Base-by-base conservation (phyloP, 2,888 invertebrate species). In the Drosophila anomalata region DNA sequence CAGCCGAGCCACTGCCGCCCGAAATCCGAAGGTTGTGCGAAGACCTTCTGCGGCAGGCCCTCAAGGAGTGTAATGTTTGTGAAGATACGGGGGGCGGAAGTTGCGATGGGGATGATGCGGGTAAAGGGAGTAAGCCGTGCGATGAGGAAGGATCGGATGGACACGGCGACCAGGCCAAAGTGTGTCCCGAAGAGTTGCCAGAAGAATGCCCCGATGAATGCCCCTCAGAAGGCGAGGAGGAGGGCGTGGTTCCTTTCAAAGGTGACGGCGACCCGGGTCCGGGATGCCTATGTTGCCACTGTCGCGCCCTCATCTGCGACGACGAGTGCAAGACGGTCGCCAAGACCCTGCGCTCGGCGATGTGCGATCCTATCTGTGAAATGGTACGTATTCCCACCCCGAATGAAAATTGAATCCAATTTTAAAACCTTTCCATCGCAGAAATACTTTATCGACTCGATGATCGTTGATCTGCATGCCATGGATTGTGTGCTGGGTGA, bases 371-470 rank as follows among this genome's bases (percentile, higher is more conserved):
- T 3, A 57, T 77, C 9, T 63, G 66, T 31, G 85, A 86, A 74
- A 76, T 84, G 74, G 85, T 85, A 26, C 70, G 74, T 39, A 11
- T 2, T 1, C 5, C 3, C 17, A 3, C 12, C 47, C 11, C 2
- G 7, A 6, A 6, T 53, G 2, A 4, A 17, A 9, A 8, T 3
- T 24, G n/a, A 22, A 31, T n/a, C 6, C 20, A 6, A 14, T 11
- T 26, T 0, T 6, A 6, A 5, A 6, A 7, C 42, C 33, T 2
- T 7, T 24, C n/a, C 26, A 0, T 58, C 56, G 1, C 39, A 90
- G 91, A 88, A 84, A 88, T 86, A 77, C 59, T 91, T 90, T 42
- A 83, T 90, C 55, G 90, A 90, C 54, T 90, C 90, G 0, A 75
- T 90, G 0, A 79, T 90, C 12, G 72, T 77, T 58, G 90, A 90